Percentiles rank a stretch among this genome's conserved stretches.
phyloP scores from a whole-genome alignment of 2,113 vertebrate genomes.

The Zosterops hypoxanthus region DNA sequence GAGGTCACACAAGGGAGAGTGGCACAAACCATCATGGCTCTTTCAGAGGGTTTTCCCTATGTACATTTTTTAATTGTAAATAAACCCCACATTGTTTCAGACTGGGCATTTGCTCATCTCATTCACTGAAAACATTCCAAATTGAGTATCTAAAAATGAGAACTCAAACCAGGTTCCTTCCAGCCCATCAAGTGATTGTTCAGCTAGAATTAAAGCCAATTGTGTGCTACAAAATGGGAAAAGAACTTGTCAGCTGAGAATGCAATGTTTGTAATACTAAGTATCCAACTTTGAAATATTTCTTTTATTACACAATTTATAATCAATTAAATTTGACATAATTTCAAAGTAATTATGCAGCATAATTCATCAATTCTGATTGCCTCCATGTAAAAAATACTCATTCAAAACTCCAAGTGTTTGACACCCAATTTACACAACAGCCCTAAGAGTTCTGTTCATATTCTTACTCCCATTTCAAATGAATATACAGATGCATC shows the following conservation, averaged over 20 bases:
- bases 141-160: background rate
- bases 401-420: background rate
- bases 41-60: background rate
- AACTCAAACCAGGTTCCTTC: background rate
- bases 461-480: background rate
- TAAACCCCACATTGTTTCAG: background rate
- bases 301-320: background rate
- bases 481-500: background rate
- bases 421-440: background rate
- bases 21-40: background rate
- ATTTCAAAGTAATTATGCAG: background rate
- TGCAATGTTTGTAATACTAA: accelerated
- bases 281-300: background rate
- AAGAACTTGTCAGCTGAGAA: background rate
- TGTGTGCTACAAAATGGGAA: background rate
- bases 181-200: background rate
- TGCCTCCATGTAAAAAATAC: background rate
- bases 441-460: background rate
- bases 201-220: background rate
- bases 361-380: background rate
- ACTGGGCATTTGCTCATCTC: background rate
- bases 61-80: background rate
- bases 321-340: background rate
- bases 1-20: background rate
- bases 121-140: background rate